Percentiles rank a stretch among this genome's conserved stretches.
Evolutionary conservation across 2,113 vertebrate genomes (phyloP).

Genomic region (Nyctibius bracteatus): DNA sequence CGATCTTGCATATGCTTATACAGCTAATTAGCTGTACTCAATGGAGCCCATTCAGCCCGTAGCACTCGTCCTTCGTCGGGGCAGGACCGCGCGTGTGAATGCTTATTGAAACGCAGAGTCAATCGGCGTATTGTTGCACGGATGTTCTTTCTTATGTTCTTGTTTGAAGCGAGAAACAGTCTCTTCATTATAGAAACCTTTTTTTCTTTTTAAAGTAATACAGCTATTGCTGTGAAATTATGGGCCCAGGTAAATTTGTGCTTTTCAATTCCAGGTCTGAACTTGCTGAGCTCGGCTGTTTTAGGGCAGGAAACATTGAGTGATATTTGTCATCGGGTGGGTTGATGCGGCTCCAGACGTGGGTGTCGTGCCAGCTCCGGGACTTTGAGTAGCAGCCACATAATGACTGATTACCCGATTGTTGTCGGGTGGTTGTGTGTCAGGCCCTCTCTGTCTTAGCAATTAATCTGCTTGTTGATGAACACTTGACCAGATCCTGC

Average conservation of each 20-base stretch:
- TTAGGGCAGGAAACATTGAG: background rate
- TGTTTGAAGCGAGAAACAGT: background rate
- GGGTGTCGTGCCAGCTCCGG: background rate
- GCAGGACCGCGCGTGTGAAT: background rate
- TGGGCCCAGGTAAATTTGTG: background rate
- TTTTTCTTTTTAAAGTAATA: background rate
- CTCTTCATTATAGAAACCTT: background rate
- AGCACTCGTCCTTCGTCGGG: conserved; percentile 42
- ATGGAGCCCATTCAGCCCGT: conserved; percentile 1
- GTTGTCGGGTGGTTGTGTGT: background rate
- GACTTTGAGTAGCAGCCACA: background rate
- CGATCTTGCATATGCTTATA: conserved; percentile 24
- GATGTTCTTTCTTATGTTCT: background rate
- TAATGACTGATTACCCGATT: conserved; percentile 7
- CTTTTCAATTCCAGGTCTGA: background rate
- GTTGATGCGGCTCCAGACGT: background rate
- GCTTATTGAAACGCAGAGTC: background rate
- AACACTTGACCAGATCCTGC: background rate
- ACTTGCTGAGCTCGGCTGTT: background rate
- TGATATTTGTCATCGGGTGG: background rate
- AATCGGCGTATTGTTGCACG: background rate
- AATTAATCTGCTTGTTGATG: conserved; percentile 21
- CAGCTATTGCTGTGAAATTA: background rate
- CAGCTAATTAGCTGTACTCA: conserved; percentile 33
- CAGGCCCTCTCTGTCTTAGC: conserved; percentile 4